phyloP scores from a whole-genome alignment of 2,113 vertebrate species.

The Datnioides undecimradiatus region DNA sequence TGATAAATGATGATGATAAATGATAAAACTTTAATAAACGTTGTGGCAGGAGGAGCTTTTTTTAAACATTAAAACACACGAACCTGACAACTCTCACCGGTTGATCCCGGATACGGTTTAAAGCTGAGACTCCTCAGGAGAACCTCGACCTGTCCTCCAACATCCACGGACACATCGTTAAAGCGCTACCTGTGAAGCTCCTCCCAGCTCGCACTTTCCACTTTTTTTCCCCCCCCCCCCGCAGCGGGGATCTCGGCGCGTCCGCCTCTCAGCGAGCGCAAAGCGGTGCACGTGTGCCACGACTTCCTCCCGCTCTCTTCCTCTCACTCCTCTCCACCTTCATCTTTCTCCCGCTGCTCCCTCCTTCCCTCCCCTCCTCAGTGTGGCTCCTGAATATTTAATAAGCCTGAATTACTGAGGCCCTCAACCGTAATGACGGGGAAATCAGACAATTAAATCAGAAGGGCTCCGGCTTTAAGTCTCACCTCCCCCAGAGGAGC shows the following conservation, averaged over 20 bases:
- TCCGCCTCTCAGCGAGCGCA: conserved; percentile 9
- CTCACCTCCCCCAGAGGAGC: conserved; percentile 80
- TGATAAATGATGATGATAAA: no score
- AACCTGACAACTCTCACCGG: no score
- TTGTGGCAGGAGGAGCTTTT: no score
- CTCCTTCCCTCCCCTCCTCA: conserved; percentile 61
- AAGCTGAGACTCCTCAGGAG: no score
- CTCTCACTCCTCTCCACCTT: conserved; percentile 26
- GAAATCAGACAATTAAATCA: conserved; percentile 87
- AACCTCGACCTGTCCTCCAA: no score
- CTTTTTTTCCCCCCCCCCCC: conserved; percentile 7
- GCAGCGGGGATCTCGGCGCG: not conserved
- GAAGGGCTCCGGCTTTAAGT: conserved; percentile 81
- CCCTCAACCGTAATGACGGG: conserved; percentile 86
- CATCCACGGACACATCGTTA: no score
- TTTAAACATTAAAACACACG: no score
- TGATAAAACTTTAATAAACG: no score
- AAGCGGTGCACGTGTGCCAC: not conserved
- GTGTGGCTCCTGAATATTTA: conserved; percentile 86
- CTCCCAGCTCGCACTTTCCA: not conserved
- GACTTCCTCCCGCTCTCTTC: conserved; percentile 31
- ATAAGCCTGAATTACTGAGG: conserved; percentile 84
- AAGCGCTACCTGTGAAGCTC: not conserved
- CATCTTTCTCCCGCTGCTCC: conserved; percentile 33
- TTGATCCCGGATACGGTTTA: no score